phyloP scores from a whole-genome alignment of 2,797 vertebrate species.

The Simalia tracyae region DNA sequence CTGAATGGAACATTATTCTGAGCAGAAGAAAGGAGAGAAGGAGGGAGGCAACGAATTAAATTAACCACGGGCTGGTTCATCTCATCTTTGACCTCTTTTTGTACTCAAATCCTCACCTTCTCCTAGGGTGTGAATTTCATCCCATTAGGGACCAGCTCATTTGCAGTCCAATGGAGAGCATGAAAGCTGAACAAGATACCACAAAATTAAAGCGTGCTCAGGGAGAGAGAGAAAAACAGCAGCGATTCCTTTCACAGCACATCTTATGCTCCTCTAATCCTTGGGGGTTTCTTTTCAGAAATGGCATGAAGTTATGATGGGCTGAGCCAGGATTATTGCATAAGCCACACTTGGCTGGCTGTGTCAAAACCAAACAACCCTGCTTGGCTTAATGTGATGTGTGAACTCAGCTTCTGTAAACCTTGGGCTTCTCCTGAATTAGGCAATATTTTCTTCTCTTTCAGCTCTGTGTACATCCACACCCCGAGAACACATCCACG shows the following conservation, averaged over 20 bases:
- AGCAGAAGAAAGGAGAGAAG: neutral
- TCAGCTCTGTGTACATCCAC: neutral
- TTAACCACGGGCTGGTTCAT: accelerated
- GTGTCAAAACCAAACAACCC: neutral
- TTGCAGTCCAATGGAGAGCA: accelerated
- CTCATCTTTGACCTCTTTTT: neutral
- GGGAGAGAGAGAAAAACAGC: accelerated
- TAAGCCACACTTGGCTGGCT: neutral
- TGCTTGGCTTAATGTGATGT: neutral
- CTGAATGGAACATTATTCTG: neutral
- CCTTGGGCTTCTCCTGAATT: neutral
- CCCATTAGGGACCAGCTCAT: neutral
- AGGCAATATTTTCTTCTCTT: neutral
- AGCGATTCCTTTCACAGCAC: neutral
- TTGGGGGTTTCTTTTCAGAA: neutral
- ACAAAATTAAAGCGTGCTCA: neutral
- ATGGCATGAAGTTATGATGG: neutral
- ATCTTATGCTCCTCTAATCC: neutral
- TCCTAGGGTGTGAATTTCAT: accelerated
- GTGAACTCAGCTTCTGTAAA: neutral
- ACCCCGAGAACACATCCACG: neutral
- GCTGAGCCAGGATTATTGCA: neutral
- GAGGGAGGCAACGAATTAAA: neutral
- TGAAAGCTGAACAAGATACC: accelerated
- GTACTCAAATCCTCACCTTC: neutral